A percentile compares a stretch with the other conserved stretches of the same genome.
Conservation (phyloP, 1,140 invertebrate genomes). For the Philopotamus ludificatus region DNA sequence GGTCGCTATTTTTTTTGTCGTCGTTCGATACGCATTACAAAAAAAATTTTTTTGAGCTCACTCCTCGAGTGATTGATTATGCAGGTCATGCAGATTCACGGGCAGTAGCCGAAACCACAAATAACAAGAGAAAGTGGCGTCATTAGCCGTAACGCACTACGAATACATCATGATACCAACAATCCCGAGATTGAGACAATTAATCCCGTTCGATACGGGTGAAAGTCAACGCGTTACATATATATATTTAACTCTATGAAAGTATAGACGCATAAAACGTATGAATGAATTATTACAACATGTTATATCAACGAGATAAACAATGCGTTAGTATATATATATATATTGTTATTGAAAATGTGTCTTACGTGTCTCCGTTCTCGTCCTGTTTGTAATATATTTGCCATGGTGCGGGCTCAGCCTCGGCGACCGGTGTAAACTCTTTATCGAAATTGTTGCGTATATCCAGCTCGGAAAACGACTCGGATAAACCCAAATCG, state of each 20-base stretch:
- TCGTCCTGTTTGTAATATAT: slow-evolving; percentile 60
- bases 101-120: no score
- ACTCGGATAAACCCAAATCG: slow-evolving; percentile 42
- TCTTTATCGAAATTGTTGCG: no score
- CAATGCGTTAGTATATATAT: no score
- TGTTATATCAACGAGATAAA: no score
- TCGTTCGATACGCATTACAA: no score
- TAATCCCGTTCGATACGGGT: no score
- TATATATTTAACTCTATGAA: neutral
- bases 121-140: neutral
- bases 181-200: no score
- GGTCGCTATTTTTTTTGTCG: neutral
- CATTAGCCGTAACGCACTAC: neutral
- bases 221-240: neutral
- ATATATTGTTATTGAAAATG: no score
- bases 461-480: slow-evolving; percentile 15
- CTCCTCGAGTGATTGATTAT: no score
- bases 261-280: neutral
- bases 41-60: no score
- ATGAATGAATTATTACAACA: no score
- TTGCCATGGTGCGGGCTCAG: slow-evolving; percentile 48
- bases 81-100: no score
- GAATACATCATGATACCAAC: neutral
- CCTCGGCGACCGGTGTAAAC: slow-evolving; percentile 22
- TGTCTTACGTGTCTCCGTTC: slow-evolving; percentile 70